Conservation (phyloP, 2,888 invertebrate species). For the Meganola albula region DNA sequence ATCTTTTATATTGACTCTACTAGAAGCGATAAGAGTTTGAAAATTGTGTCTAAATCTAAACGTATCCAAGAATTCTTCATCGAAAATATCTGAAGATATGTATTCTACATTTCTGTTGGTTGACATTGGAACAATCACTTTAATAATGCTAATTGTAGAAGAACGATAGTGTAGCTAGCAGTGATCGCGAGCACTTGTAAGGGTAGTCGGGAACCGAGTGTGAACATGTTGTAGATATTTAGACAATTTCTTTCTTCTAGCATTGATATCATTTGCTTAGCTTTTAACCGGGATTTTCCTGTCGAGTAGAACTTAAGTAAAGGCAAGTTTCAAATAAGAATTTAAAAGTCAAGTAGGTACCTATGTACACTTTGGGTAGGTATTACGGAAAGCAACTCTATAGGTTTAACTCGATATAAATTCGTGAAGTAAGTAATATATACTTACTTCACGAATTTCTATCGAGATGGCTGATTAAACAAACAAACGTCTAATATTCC, state of each 20-base stretch:
- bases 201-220: slow-evolving; percentile 38
- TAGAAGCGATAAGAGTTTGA: slow-evolving; percentile 41
- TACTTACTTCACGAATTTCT: no score
- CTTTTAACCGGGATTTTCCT: slow-evolving; percentile 38
- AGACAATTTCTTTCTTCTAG: slow-evolving; percentile 41
- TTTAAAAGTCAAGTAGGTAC: no score
- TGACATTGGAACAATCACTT: slow-evolving; percentile 13
- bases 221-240: slow-evolving; percentile 46
- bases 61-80: slow-evolving; percentile 37
- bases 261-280: slow-evolving; percentile 42
- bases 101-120: slow-evolving; percentile 32
- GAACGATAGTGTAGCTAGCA: slow-evolving; percentile 50
- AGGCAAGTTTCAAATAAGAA: no score
- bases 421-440: no score
- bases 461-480: no score
- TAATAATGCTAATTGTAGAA: slow-evolving; percentile 48
- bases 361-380: no score
- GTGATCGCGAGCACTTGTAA: slow-evolving; percentile 42
- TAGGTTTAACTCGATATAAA: no score
- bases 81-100: slow-evolving; percentile 45
- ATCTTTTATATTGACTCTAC: slow-evolving; percentile 41
- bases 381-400: no score
- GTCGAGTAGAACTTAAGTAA: no score
- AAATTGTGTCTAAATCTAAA: slow-evolving; percentile 31
- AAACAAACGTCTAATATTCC: no score